Conservation (phyloP, 2,797 vertebrate species). For the Pipistrellus kuhlii region DNA sequence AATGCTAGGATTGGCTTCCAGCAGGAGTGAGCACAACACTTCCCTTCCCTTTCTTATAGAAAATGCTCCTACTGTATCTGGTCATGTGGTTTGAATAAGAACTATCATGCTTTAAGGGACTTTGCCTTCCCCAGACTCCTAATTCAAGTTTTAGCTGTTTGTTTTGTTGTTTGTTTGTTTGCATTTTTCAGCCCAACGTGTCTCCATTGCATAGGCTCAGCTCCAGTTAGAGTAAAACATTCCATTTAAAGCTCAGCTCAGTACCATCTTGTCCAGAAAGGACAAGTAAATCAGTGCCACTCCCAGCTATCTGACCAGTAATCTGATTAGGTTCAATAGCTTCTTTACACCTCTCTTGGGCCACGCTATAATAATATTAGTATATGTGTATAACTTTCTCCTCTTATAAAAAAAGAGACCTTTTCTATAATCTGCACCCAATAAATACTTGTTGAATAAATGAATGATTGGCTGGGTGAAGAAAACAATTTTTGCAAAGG, state of each 20-base stretch:
- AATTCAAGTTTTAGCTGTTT: constrained; percentile 16
- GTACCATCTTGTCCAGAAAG: background rate
- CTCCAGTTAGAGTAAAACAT: background rate
- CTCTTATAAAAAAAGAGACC: background rate
- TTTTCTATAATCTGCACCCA: background rate
- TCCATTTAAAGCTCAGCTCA: background rate
- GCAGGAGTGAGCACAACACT: background rate
- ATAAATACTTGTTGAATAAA: constrained; percentile 25
- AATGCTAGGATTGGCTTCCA: no score
- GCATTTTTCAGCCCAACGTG: background rate
- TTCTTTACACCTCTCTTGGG: background rate
- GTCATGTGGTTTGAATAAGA: background rate
- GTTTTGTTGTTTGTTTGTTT: background rate
- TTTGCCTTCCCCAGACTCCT: background rate
- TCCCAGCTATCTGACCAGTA: background rate
- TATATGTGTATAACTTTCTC: background rate
- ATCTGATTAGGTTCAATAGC: background rate
- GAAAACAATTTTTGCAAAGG: constrained; percentile 21
- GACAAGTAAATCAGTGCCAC: no score
- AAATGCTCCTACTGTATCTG: background rate
- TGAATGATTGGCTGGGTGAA: background rate
- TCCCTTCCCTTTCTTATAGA: background rate
- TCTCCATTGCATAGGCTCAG: background rate
- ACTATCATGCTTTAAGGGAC: background rate
- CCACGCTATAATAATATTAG: background rate